Evolutionary conservation across 2,888 invertebrate species (phyloP).

Genomic region (Oligia strigilis): DNA sequence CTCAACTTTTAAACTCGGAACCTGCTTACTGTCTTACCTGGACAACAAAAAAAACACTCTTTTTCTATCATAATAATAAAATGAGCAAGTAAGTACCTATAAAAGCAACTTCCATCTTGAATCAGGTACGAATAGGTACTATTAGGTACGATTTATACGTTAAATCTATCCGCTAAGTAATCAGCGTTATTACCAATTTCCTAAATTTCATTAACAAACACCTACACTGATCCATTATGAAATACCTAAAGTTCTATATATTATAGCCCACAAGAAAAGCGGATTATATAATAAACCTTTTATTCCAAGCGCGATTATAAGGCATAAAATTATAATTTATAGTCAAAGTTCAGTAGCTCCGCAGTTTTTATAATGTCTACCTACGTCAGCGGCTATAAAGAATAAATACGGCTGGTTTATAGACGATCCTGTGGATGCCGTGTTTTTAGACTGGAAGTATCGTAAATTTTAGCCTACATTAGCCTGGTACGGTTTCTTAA

Average conservation of each 20-base stretch:
- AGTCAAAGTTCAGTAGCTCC: conserved; percentile 31
- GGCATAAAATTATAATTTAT: conserved; percentile 55
- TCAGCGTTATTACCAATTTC: conserved; percentile 10
- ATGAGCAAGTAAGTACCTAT: not conserved
- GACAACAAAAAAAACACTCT: no score
- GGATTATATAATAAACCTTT: conserved; percentile 33
- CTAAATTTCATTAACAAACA: conserved; percentile 2
- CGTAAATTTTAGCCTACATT: conserved; percentile 35
- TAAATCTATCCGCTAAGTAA: not conserved
- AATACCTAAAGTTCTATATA: not conserved
- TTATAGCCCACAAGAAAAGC: not conserved
- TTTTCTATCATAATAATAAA: not conserved
- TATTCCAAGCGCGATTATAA: conserved; percentile 34
- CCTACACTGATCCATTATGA: not conserved
- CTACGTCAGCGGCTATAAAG: conserved; percentile 48
- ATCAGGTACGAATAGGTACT: no score
- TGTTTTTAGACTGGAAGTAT: conserved; percentile 31
- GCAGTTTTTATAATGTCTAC: conserved; percentile 45
- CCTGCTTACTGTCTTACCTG: no score
- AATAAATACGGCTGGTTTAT: conserved; percentile 47
- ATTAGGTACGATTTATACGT: not conserved
- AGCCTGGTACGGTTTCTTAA: conserved; percentile 18
- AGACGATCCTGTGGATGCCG: conserved; percentile 11
- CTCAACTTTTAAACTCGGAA: no score
- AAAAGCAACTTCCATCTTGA: not conserved